Base-by-base conservation (phyloP, 1,140 invertebrate species). In the Geopemphigus sp. region DNA sequence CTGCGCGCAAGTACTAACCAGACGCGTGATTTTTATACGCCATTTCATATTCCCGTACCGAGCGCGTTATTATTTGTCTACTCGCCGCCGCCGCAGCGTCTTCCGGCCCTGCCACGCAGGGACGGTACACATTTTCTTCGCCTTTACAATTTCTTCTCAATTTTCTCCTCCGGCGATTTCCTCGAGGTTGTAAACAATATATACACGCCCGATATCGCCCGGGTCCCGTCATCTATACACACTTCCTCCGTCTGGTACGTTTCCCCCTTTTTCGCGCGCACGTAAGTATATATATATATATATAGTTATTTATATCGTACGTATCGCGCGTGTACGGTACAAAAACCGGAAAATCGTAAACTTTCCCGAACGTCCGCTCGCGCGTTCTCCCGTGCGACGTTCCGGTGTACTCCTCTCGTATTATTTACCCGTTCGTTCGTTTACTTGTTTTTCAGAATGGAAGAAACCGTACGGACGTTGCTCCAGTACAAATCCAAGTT, bases 401-500 rank as follows among this genome's bases (percentile, higher is more conserved):
- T 29, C 15, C 4, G 26, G 19, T 54, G 1, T 53, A 53, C 15
- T 39, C 8, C 8, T 39, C 6, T 50, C 22, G 47, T 68, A 50
- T 68, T 22, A n/a, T 59, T 11, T 39, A 74, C 8, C 32, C 32
- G 32, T 39, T 8, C 3, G 24, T 39, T 68, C n/a, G 15, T 54
- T 72, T 32, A 19, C 0, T 70, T 19, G 17, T 19, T 56, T 59
- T 68, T 45, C 87, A 92, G 91, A 85, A 91, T 92, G 91, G 91
- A 92, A 85, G 91, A 92, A 84, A 91, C 90, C 80, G 89, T 91
- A 72, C 88, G 90, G 72, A 88, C 90, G 29, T 87, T 92, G 87
- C 85, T 92, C 83, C 90, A 92, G 83, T 92, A 93, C 85, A 93
- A 93, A 85, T 90, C 89, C 83, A 89, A 90, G 83, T 90, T 90